A percentile compares a stretch with the other conserved stretches of the same genome.
Evolutionary conservation across 2,888 invertebrate species (phyloP).

Genomic region (Eristalis pertinax): DNA sequence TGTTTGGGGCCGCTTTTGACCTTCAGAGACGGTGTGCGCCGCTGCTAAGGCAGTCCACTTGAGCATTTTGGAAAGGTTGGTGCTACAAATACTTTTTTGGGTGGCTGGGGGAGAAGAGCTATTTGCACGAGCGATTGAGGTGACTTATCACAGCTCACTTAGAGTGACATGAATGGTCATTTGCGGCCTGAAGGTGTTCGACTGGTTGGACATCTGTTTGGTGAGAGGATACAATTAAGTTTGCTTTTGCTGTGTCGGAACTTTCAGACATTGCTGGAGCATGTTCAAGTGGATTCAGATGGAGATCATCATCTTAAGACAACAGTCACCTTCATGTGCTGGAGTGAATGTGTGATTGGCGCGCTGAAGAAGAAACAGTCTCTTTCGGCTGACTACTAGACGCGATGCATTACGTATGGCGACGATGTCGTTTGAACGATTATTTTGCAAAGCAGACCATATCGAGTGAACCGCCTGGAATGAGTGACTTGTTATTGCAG

Average conservation of each 20-base stretch:
- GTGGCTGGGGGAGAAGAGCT: background rate
- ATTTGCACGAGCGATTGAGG: background rate
- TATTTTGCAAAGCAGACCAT: no score
- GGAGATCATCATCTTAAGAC: background rate
- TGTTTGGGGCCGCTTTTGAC: constrained; percentile 18
- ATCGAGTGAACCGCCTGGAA: no score
- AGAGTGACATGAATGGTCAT: background rate
- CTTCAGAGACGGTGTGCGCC: background rate
- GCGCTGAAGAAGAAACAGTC: background rate
- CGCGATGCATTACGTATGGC: no score
- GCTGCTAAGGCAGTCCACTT: constrained; percentile 1
- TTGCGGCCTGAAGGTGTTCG: background rate
- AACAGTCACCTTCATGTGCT: background rate
- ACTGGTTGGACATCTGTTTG: background rate
- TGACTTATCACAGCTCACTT: background rate
- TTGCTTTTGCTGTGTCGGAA: background rate
- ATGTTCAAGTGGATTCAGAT: background rate
- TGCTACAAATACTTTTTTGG: background rate
- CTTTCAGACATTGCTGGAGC: background rate
- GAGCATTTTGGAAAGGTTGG: background rate
- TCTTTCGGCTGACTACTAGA: background rate
- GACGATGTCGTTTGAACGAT: no score
- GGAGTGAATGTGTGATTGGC: background rate
- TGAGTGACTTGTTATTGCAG: no score
- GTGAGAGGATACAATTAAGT: background rate